Conservation (phyloP, 2,888 invertebrate genomes). For the Antitype chi region DNA sequence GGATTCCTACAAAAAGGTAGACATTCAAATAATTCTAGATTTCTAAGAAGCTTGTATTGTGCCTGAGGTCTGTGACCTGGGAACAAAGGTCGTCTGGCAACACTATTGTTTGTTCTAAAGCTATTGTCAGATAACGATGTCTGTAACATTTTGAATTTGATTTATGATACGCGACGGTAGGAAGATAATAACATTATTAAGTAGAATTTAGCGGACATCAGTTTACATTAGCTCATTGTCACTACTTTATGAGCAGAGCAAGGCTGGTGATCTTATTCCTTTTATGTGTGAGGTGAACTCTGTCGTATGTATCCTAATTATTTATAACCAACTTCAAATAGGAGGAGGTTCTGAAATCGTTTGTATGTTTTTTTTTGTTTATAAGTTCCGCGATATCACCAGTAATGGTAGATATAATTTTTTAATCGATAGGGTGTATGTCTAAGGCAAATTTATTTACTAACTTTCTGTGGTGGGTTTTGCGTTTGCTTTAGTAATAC, state of each 20-base stretch:
- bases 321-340: too few species aligned
- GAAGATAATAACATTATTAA: background rate
- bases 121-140: conserved; percentile 41
- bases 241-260: background rate
- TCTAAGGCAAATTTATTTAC: too few species aligned
- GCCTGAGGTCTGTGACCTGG: conserved; percentile 59
- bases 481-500: too few species aligned
- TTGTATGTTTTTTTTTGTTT: too few species aligned
- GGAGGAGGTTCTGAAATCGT: too few species aligned
- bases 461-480: too few species aligned
- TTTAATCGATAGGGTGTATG: too few species aligned
- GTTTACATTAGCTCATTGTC: background rate
- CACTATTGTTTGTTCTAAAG: conserved; percentile 31
- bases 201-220: background rate
- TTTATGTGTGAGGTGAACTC: too few species aligned
- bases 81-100: conserved; percentile 59
- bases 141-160: conserved; percentile 32
- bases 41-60: conserved; percentile 56
- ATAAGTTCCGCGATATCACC: too few species aligned
- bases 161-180: conserved; percentile 23
- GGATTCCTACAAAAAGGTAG: conserved; percentile 47
- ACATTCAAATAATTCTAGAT: conserved; percentile 62
- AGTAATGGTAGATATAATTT: too few species aligned
- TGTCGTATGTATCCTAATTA: too few species aligned
- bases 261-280: too few species aligned